A percentile compares a stretch with the other conserved stretches of the same genome.
These are phyloP conservation scores for Cantharis nigra DNA, from an alignment of 2,888 invertebrate genomes.

Conservation along the genomic window DNA sequence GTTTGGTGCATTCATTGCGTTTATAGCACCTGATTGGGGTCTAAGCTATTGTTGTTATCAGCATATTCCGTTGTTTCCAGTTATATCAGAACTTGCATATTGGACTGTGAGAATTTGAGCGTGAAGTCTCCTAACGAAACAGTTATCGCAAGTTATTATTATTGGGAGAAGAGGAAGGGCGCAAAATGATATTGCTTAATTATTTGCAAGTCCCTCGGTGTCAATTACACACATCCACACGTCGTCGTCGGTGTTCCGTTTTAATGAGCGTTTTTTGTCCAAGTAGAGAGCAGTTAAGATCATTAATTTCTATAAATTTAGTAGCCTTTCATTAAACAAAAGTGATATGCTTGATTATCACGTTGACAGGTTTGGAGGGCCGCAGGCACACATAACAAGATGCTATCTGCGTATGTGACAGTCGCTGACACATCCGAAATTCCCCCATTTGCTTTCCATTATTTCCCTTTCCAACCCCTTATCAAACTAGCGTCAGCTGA, in stretches of 20 bases:
- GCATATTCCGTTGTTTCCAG: slow-evolving; percentile 14
- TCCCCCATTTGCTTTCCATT: slow-evolving; percentile 36
- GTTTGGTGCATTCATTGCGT: slow-evolving; percentile 21
- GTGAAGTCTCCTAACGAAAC: slow-evolving; percentile 5
- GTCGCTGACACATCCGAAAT: slow-evolving; percentile 43
- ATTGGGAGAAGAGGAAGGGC: neutral
- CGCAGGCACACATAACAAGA: slow-evolving; percentile 38
- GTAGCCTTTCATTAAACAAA: slow-evolving; percentile 36
- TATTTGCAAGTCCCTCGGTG: neutral
- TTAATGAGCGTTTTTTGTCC: neutral
- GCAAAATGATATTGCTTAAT: neutral
- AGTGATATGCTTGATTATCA: slow-evolving; percentile 40
- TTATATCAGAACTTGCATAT: slow-evolving; percentile 19
- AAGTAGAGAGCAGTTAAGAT: slow-evolving; percentile 17
- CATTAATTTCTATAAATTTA: slow-evolving; percentile 39
- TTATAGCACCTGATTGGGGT: slow-evolving; percentile 24
- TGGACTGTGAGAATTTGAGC: slow-evolving; percentile 3
- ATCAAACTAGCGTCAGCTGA: slow-evolving; percentile 30
- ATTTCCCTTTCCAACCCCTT: slow-evolving; percentile 34
- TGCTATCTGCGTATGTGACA: slow-evolving; percentile 42
- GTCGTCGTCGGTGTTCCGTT: neutral
- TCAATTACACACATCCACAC: neutral
- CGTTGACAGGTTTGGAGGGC: slow-evolving; percentile 36
- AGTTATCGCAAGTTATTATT: neutral
- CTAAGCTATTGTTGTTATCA: slow-evolving; percentile 22